These are phyloP conservation scores for Gobionotothen gibberifrons DNA, from an alignment of 2,797 vertebrate species.

Conservation along the genomic window DNA sequence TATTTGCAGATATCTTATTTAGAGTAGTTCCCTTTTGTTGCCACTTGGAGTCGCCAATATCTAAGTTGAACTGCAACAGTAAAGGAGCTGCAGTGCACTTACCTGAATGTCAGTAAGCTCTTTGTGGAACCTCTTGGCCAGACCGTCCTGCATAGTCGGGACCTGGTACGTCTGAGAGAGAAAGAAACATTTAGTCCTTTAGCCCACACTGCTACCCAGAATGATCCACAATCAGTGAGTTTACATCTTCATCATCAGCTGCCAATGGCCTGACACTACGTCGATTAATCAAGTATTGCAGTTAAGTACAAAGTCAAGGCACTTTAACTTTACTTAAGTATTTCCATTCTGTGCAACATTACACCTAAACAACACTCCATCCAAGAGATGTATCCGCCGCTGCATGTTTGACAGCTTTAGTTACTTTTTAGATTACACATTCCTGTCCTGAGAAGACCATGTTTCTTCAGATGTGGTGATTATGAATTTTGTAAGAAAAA, in stretches of 20 bases:
- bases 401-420: no score
- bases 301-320: no score
- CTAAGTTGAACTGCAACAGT: not conserved
- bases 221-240: not conserved
- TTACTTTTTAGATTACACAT: no score
- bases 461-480: no score
- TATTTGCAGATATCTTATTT: not conserved
- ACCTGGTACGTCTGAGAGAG: constrained; percentile 83
- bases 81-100: not conserved
- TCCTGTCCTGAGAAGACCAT: no score
- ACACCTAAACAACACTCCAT: no score
- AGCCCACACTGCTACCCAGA: not conserved
- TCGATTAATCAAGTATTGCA: no score
- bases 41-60: constrained; percentile 8
- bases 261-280: no score
- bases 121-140: constrained; percentile 88
- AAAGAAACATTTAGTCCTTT: not conserved
- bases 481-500: no score
- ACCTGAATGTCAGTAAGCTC: constrained; percentile 93
- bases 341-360: no score
- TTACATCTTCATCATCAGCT: not conserved
- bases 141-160: constrained; percentile 92
- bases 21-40: not conserved
- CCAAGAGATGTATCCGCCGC: no score
- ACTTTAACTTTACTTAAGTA: no score